A percentile compares a stretch with the other conserved stretches of the same genome.
phyloP scores from a whole-genome alignment of 2,113 vertebrate species.

The Chionodraco myersi region DNA sequence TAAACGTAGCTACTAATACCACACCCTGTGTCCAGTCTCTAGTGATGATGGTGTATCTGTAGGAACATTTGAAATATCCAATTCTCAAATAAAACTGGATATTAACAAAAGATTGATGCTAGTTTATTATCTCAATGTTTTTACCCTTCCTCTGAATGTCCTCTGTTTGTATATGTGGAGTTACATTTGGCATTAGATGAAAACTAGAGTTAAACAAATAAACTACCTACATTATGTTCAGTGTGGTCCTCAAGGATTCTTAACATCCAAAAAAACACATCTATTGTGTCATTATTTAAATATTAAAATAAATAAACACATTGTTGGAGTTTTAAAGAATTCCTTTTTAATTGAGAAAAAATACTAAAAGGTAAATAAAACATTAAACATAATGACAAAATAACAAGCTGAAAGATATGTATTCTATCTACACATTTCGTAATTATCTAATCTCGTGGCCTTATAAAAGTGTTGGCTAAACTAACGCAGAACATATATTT shows the following conservation, averaged over 20 bases:
- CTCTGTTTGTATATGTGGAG: neutral
- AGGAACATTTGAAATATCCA: constrained; percentile 33
- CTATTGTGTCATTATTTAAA: no score
- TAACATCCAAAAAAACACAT: neutral
- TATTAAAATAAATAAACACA: no score
- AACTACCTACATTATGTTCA: neutral
- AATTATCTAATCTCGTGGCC: no score
- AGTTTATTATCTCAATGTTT: constrained; percentile 1
- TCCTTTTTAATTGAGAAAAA: no score
- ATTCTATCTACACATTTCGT: no score
- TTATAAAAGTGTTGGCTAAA: no score
- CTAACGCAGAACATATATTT: no score
- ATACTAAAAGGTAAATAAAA: no score
- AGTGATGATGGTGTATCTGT: constrained; percentile 38
- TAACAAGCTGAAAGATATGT: no score
- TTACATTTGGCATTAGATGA: neutral
- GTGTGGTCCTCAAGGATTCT: neutral
- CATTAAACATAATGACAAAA: no score
- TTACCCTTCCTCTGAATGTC: no score
- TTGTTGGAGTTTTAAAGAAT: no score
- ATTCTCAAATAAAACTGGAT: constrained; percentile 72
- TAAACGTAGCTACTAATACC: constrained; percentile 68
- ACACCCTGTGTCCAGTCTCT: constrained; percentile 34
- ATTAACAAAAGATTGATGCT: constrained; percentile 21
- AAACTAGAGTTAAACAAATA: neutral